Evolutionary conservation across 2,888 invertebrate species (phyloP).

Genomic region (Lasioglossum villosulum): DNA sequence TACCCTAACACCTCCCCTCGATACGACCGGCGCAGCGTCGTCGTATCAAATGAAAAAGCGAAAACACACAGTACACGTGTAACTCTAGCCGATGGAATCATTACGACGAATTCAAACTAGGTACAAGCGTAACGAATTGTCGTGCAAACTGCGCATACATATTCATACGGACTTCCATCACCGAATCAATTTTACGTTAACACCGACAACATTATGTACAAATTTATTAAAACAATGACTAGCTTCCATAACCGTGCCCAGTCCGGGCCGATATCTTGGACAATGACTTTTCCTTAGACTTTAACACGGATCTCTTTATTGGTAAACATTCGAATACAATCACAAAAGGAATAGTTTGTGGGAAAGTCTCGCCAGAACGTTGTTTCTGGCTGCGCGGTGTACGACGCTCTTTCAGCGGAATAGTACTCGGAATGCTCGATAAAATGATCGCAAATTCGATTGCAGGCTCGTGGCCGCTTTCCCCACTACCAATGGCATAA

Average conservation of each 20-base stretch:
- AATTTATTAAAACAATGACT: conserved; percentile 73
- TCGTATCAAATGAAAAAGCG: conserved; percentile 39
- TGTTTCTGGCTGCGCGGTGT: background rate
- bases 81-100: conserved; percentile 24
- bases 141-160: conserved; percentile 39
- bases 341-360: background rate
- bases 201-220: conserved; percentile 71
- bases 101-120: conserved; percentile 24
- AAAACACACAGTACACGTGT: conserved; percentile 23
- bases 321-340: background rate
- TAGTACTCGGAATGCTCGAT: background rate
- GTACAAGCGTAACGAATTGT: conserved; percentile 38
- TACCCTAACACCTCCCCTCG: conserved; percentile 22
- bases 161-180: conserved; percentile 29
- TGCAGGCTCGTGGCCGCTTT: background rate
- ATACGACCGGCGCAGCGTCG: conserved; percentile 42
- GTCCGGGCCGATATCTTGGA: conserved; percentile 7
- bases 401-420: background rate
- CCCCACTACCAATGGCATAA: background rate
- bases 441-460: background rate
- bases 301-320: conserved; percentile 3
- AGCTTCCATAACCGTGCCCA: conserved; percentile 47
- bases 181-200: conserved; percentile 62
- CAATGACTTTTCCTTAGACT: background rate
- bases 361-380: background rate